A percentile compares a stretch with the other conserved stretches of the same genome.
Evolutionary conservation across 2,113 vertebrate genomes (phyloP).

Genomic region (Lichenostomus cassidix): DNA sequence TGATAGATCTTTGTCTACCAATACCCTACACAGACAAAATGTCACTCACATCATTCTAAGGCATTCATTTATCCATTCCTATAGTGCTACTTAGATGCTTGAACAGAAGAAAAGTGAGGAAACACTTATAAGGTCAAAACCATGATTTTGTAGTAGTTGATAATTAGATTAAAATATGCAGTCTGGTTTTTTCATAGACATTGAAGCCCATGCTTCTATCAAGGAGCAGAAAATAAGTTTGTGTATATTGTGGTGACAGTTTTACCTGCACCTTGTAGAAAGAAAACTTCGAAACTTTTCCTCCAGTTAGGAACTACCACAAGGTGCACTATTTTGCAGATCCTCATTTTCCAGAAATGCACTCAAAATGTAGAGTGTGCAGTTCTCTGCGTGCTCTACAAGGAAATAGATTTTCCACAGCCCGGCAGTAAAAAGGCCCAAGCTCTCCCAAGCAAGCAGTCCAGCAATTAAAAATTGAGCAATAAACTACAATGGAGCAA

Average conservation of each 20-base stretch:
- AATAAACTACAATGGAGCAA: slow-evolving; percentile 5
- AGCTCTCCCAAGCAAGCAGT: neutral
- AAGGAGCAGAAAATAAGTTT: neutral
- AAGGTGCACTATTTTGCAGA: neutral
- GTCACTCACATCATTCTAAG: neutral
- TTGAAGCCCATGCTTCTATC: neutral
- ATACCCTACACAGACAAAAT: neutral
- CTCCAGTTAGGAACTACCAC: neutral
- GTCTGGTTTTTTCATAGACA: neutral
- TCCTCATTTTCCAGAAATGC: neutral
- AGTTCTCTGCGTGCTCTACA: neutral
- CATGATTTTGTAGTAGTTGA: neutral
- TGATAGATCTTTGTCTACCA: neutral
- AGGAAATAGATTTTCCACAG: neutral
- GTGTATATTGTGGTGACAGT: neutral
- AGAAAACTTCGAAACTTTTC: neutral
- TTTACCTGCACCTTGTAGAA: neutral
- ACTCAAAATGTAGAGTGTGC: neutral
- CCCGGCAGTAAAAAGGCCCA: neutral
- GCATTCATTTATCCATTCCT: neutral
- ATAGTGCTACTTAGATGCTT: neutral
- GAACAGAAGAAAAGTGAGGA: neutral
- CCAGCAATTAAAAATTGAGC: neutral
- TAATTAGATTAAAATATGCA: neutral
- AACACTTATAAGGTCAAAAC: neutral